Conservation (phyloP, 2,888 invertebrate species). For the Melanostoma scalare region DNA sequence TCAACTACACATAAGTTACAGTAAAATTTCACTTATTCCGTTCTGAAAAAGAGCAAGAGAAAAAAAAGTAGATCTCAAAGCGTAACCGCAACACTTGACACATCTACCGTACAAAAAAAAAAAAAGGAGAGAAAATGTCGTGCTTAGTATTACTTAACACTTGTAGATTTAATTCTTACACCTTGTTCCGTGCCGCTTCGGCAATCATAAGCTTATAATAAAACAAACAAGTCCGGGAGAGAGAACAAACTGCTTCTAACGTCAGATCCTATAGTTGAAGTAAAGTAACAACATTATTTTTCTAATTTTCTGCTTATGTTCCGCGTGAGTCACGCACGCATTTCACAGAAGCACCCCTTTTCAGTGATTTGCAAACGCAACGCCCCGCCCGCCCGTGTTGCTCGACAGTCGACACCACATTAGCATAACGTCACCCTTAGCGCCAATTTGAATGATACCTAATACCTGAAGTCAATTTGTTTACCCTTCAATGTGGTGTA, state of each 20-base stretch:
- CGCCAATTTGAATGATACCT: conserved; percentile 69
- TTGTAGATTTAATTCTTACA: conserved; percentile 72
- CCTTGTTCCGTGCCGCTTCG: conserved; percentile 66
- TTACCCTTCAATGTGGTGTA: conserved; percentile 65
- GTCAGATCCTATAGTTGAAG: conserved; percentile 17
- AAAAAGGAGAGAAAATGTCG: conserved; percentile 47
- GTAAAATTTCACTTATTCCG: conserved; percentile 9
- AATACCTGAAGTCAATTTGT: conserved; percentile 68
- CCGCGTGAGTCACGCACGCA: conserved; percentile 71
- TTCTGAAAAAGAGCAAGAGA: not conserved
- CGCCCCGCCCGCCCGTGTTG: too few relatives aligned
- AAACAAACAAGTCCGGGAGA: conserved; percentile 25
- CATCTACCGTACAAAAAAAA: conserved; percentile 4
- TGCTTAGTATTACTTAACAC: conserved; percentile 71
- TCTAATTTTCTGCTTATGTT: conserved; percentile 66
- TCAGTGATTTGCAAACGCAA: too few relatives aligned
- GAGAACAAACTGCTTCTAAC: conserved; percentile 24
- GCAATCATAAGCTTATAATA: conserved; percentile 47
- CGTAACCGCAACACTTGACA: conserved; percentile 44
- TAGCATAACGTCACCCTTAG: conserved; percentile 68
- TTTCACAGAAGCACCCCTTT: conserved; percentile 1
- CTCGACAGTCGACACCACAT: conserved; percentile 20
- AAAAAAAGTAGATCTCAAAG: conserved; percentile 16
- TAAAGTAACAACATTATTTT: conserved; percentile 49
- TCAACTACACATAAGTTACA: conserved; percentile 2